Percentiles rank a stretch among this genome's conserved stretches.
phyloP scores from a whole-genome alignment of 2,113 vertebrate genomes.

The Bubo scandiacus region DNA sequence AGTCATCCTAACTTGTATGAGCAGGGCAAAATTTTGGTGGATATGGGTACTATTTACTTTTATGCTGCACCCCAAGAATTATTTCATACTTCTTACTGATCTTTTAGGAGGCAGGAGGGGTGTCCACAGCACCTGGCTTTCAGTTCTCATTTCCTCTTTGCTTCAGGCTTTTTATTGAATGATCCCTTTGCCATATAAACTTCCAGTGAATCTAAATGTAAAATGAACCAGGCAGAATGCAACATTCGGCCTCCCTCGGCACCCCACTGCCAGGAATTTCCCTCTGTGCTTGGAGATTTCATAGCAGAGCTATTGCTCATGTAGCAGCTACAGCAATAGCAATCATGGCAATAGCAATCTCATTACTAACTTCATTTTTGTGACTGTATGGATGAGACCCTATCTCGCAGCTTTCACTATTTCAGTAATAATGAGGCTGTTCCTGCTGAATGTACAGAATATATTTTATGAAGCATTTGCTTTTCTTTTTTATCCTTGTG shows the following conservation, averaged over 20 bases:
- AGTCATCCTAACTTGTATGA: not conserved
- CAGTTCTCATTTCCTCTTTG: constrained; percentile 29
- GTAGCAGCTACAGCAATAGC: not conserved
- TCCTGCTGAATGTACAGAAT: not conserved
- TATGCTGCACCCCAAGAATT: not conserved
- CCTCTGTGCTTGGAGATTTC: not conserved
- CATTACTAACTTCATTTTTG: not conserved
- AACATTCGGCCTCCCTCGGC: not conserved
- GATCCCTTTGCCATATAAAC: constrained; percentile 20
- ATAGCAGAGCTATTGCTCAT: not conserved
- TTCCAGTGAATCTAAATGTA: not conserved
- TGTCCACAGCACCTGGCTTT: constrained; percentile 18
- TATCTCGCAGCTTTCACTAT: not conserved
- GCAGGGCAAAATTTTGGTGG: not conserved
- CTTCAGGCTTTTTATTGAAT: constrained; percentile 5
- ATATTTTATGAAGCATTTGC: not conserved
- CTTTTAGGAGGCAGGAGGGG: not conserved
- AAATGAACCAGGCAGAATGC: not conserved
- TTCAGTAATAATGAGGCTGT: not conserved
- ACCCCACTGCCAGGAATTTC: not conserved
- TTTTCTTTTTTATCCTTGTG: not conserved
- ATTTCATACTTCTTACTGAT: not conserved
- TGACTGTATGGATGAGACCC: not conserved
- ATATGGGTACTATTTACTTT: not conserved
- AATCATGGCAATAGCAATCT: not conserved